These are phyloP conservation scores for Menidia menidia DNA, from an alignment of 2,797 vertebrate species.

Conservation along the genomic window DNA sequence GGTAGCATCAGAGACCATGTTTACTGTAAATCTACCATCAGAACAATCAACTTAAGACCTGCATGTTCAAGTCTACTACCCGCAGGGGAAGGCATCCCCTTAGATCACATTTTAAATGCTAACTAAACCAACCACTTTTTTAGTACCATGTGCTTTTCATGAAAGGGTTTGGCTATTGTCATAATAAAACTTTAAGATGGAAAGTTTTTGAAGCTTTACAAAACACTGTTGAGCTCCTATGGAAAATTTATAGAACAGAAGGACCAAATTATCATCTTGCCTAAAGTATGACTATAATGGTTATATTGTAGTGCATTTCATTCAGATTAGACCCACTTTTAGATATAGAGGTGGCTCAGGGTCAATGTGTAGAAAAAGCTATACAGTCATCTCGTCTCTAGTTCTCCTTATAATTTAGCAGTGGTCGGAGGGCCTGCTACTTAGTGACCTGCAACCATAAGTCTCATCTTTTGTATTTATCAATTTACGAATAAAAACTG, in stretches of 20 bases:
- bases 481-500: no score
- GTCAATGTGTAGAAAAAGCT: neutral
- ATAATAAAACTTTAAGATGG: constrained; percentile 2
- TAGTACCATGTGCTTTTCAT: constrained; percentile 29
- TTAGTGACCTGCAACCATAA: no score
- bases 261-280: constrained; percentile 23
- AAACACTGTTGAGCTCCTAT: neutral
- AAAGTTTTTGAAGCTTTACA: no score
- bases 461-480: no score
- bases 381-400: neutral
- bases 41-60: constrained; percentile 24
- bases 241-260: neutral
- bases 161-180: constrained; percentile 6
- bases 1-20: constrained; percentile 50
- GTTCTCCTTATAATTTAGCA: no score
- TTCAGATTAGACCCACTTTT: neutral
- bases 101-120: constrained; percentile 26
- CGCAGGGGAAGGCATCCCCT: constrained; percentile 17
- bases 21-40: constrained; percentile 64
- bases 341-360: neutral
- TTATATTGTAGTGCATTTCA: neutral
- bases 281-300: constrained; percentile 8
- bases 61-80: constrained; percentile 10
- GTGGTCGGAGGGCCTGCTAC: no score
- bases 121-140: neutral